Conservation (phyloP, 2,113 vertebrate genomes). For the Poecilia latipinna region DNA sequence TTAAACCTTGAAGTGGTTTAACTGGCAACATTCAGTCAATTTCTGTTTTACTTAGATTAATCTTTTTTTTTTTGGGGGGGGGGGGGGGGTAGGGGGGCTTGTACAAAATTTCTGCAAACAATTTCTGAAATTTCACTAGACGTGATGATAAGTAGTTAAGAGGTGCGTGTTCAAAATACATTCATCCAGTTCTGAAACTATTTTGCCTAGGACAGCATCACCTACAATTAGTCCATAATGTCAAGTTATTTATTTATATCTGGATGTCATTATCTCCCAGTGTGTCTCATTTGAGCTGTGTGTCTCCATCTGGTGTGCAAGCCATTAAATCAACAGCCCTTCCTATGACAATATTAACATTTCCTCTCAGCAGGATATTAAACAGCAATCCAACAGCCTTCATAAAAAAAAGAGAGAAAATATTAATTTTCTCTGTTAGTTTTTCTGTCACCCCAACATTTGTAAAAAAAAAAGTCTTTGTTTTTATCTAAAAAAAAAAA, state of each 20-base stretch:
- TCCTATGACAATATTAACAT: slow-evolving; percentile 39
- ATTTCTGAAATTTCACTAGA: neutral
- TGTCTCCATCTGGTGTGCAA: slow-evolving; percentile 49
- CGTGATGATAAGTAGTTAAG: neutral
- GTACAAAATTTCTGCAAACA: neutral
- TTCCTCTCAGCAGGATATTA: slow-evolving; percentile 27
- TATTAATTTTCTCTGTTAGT: slow-evolving; percentile 3
- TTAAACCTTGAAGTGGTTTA: too few relatives aligned
- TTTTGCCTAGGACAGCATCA: slow-evolving; percentile 24
- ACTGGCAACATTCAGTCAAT: too few relatives aligned
- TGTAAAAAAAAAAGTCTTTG: slow-evolving; percentile 9
- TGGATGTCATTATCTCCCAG: slow-evolving; percentile 44
- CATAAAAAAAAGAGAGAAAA: neutral
- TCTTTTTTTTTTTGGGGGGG: neutral
- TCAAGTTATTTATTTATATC: slow-evolving; percentile 51
- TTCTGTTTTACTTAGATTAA: neutral
- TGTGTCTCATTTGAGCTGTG: slow-evolving; percentile 31
- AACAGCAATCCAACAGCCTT: slow-evolving; percentile 33
- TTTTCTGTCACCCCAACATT: slow-evolving; percentile 15
- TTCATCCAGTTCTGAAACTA: slow-evolving; percentile 18
- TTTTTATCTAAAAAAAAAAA: neutral
- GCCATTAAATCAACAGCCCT: slow-evolving; percentile 52
- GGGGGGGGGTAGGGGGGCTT: too few relatives aligned
- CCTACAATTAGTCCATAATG: slow-evolving; percentile 50
- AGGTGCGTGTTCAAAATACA: slow-evolving; percentile 6